phyloP scores from a whole-genome alignment of 2,797 vertebrate species.

The Cheirogaleus major region DNA sequence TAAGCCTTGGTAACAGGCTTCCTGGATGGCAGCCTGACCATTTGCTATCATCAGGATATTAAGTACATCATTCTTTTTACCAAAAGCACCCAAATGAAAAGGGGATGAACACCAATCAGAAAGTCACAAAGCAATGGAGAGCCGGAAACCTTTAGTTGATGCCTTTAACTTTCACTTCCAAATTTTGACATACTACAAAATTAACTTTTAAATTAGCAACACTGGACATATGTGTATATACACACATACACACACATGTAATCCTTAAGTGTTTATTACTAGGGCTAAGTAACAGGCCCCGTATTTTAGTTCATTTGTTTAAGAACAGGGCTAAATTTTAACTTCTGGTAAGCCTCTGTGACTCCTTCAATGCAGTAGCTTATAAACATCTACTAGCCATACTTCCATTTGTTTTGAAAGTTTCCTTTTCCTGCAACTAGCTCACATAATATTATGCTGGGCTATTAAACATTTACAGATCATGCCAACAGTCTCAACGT shows the following conservation, averaged over 20 bases:
- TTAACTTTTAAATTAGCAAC: constrained; percentile 11
- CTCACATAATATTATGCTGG: neutral
- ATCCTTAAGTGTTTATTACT: neutral
- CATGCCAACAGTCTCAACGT: neutral
- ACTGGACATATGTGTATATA: neutral
- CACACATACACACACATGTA: neutral
- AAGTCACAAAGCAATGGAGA: neutral
- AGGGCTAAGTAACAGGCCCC: neutral
- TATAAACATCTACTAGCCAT: neutral
- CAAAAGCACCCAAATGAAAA: neutral
- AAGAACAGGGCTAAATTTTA: neutral
- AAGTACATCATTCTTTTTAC: neutral
- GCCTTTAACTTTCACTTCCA: neutral
- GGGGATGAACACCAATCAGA: neutral
- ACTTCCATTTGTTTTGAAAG: neutral
- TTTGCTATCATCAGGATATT: neutral
- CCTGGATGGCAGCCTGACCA: neutral
- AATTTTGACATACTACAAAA: neutral
- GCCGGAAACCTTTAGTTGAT: neutral
- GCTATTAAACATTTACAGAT: neutral
- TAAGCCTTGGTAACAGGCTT: neutral
- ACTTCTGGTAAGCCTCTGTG: neutral
- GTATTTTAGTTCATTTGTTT: neutral
- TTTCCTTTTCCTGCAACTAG: neutral
- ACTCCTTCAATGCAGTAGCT: neutral